A percentile compares a stretch with the other conserved stretches of the same genome.
These are phyloP conservation scores for Amphiprion clarkii DNA, from an alignment of 2,797 vertebrate genomes.

Conservation along the genomic window DNA sequence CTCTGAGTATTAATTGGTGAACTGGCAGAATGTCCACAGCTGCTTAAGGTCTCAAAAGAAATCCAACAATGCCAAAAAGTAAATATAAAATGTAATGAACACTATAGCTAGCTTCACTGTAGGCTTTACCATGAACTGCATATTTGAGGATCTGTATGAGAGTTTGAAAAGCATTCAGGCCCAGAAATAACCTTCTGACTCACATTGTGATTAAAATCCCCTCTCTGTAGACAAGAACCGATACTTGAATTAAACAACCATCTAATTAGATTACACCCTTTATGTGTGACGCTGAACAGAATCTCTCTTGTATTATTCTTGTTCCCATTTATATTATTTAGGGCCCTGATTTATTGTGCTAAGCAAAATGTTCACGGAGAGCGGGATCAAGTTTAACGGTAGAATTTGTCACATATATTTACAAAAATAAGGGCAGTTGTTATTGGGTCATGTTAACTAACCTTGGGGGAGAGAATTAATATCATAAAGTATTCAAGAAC, in stretches of 20 bases:
- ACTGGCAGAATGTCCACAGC: constrained; percentile 66
- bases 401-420: constrained; percentile 80
- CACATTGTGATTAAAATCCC: constrained; percentile 58
- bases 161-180: constrained; percentile 42
- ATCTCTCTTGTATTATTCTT: constrained; percentile 72
- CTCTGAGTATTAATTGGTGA: constrained; percentile 75
- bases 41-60: constrained; percentile 64
- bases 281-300: constrained; percentile 59
- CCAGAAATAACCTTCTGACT: constrained; percentile 52
- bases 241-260: constrained; percentile 69
- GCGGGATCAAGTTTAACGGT: constrained; percentile 69
- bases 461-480: constrained; percentile 79
- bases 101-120: constrained; percentile 1
- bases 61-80: constrained; percentile 34
- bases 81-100: constrained; percentile 42
- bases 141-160: constrained; percentile 19
- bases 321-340: constrained; percentile 74
- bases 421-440: constrained; percentile 77
- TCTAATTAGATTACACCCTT: constrained; percentile 78
- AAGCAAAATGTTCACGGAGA: constrained; percentile 40
- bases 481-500: constrained; percentile 85
- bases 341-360: constrained; percentile 76
- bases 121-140: constrained; percentile 20
- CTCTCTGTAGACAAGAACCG: constrained; percentile 49
- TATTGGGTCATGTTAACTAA: constrained; percentile 78